Percentiles rank a stretch among this genome's conserved stretches.
Conservation (phyloP, 2,888 invertebrate species). For the Drosophila suboccidentalis region DNA sequence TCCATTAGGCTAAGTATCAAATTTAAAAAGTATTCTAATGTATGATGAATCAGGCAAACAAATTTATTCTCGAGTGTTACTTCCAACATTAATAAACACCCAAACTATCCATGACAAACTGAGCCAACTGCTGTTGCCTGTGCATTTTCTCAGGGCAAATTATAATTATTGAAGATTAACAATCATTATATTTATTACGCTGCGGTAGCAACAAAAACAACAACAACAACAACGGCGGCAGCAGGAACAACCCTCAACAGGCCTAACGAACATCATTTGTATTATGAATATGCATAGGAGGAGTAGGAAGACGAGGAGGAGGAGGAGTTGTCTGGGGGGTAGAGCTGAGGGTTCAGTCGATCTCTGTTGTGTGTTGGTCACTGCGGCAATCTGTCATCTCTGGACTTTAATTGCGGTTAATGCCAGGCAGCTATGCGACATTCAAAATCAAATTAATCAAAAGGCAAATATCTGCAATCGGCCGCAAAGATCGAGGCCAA, state of each 20-base stretch:
- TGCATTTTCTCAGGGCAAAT: slow-evolving; percentile 79
- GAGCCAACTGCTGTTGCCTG: slow-evolving; percentile 56
- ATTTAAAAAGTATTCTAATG: background rate
- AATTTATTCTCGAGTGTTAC: slow-evolving; percentile 23
- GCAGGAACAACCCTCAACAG: slow-evolving; percentile 61
- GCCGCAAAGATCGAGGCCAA: slow-evolving; percentile 31
- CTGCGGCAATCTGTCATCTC: slow-evolving; percentile 76
- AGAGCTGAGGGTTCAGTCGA: slow-evolving; percentile 58
- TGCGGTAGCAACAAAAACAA: slow-evolving; percentile 50
- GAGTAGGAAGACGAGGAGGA: slow-evolving; percentile 1
- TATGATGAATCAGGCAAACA: background rate
- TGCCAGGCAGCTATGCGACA: slow-evolving; percentile 53
- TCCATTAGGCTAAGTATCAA: no score
- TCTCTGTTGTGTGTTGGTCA: slow-evolving; percentile 51
- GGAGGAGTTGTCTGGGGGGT: slow-evolving; percentile 2
- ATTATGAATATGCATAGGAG: slow-evolving; percentile 16
- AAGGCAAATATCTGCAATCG: slow-evolving; percentile 63
- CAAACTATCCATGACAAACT: slow-evolving; percentile 58
- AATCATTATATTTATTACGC: slow-evolving; percentile 78
- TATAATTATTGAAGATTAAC: slow-evolving; percentile 82
- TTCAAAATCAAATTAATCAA: slow-evolving; percentile 70
- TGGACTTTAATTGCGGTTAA: slow-evolving; percentile 70
- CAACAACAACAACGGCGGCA: slow-evolving; percentile 23
- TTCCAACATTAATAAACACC: slow-evolving; percentile 41
- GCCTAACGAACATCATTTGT: slow-evolving; percentile 67